Evolutionary conservation across 2,113 vertebrate species (phyloP), one percentile per base, ranked within the genome.

Genomic region (Dromiciops gliroides): DNA sequence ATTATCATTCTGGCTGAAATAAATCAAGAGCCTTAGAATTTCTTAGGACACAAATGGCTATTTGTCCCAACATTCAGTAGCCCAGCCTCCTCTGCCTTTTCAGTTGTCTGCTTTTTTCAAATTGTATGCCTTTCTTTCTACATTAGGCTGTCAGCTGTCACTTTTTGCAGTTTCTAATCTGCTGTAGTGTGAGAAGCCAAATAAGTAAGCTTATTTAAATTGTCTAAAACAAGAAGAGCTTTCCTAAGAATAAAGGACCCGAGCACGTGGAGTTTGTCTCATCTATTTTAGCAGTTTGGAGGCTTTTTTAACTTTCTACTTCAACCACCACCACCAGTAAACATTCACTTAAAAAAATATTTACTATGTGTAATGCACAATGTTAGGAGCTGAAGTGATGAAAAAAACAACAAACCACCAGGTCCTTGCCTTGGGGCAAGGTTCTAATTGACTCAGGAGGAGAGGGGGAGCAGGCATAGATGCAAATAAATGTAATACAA

Each of bases 171-270:
- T 50, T 95, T 95, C 51, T 94, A 89, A 48, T 31, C 50, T 93
- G 89, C 92, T 93, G 49, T 91, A 31, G 10, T 48, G 51, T 51
- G 16, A n/a, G 31, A 16, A 94, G 89, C 67, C 48, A 95, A 90
- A 95, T 91, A 93, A 94, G 92, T 48, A 51, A 91, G 19, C 50
- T 90, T 90, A 93, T 94, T 93, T 50, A 94, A 94, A 88, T 94
- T 44, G 23, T 67, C 90, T 92, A 94, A 94, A 93, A 90, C 83
- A 90, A 89, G 60, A 95, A 26, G 92, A 50, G 90, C 47, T 67
- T 95, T 75, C 51, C 56, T 93, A 51, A 25, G 91, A 92, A 92
- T 89, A 51, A 51, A 93, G 23, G 88, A 60, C 91, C 16, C 92
- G 47, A 94, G 24, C 23, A 89, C 67, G 16, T 75, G 67, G 53